phyloP scores from a whole-genome alignment of 1,140 invertebrate genomes.

The Zaprionus lachaisei region DNA sequence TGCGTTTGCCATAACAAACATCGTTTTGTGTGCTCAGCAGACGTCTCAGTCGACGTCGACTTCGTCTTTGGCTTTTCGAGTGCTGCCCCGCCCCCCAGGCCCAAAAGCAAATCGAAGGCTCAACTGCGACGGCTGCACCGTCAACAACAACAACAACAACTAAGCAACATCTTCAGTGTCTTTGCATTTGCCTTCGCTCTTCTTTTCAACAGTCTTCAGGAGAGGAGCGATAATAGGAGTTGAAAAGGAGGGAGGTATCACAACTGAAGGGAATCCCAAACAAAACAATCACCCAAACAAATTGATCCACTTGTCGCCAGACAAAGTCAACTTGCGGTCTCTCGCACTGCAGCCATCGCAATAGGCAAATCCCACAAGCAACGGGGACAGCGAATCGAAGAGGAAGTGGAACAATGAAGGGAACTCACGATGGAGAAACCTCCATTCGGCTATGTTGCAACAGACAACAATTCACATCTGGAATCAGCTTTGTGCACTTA shows the following conservation, averaged over 20 bases:
- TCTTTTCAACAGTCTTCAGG: background rate
- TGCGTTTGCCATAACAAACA: conserved; percentile 48
- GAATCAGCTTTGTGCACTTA: background rate
- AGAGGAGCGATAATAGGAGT: background rate
- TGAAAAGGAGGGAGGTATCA: background rate
- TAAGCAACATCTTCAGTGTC: background rate
- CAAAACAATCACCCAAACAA: conserved; percentile 62
- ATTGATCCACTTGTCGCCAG: conserved; percentile 68
- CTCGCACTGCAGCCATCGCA: conserved; percentile 2
- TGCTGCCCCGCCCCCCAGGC: conserved; percentile 18
- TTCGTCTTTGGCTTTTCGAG: conserved; percentile 6
- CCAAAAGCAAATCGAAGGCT: conserved; percentile 66
- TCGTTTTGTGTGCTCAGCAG: conserved; percentile 31
- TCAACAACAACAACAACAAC: conserved; percentile 3
- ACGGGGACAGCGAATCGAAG: background rate
- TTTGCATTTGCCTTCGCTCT: background rate
- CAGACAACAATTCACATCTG: background rate
- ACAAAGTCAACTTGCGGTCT: conserved; percentile 25
- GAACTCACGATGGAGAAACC: background rate
- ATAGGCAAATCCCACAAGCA: conserved; percentile 12
- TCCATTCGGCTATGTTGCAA: background rate
- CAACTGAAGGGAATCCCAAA: conserved; percentile 9
- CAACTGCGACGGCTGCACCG: conserved; percentile 20
- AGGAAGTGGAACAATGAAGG: background rate
- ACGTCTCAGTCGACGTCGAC: conserved; percentile 34